Base-by-base conservation (phyloP, 2,797 vertebrate species). In the Mus spretus region DNA sequence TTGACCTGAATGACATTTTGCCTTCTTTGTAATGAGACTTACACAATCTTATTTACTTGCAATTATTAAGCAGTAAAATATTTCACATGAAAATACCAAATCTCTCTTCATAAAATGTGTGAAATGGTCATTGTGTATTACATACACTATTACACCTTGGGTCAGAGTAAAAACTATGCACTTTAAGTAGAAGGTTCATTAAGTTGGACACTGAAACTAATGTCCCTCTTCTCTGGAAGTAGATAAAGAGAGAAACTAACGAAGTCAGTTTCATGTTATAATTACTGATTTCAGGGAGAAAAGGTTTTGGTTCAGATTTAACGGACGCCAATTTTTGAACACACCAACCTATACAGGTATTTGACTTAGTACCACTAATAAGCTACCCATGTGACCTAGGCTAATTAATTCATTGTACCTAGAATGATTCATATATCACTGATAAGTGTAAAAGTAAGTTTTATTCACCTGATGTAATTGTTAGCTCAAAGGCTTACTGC, bases 51-150 rank as follows among this genome's bases (percentile, higher is more conserved):
- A 65, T 59, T 37, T 91, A 89, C 20, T 55, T 95, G 15, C 15
- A 94, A 95, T 80, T 34, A 90, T 67, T 84, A 80, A 89, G 59
- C 50, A 61, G 53, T 82, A 91, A 31, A 2, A 44, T 61, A 55
- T 74, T 96, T 89, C 26, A 77, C 4, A 79, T 82, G 26, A 15
- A 74, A 89, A 81, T 67, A 84, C 3, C 14, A 91, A 4, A 7
- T 67, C 57, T 95, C 3, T 55, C 37, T 89, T 96, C 8, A 94
- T 86, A 83, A 91, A 90, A 79, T 81, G 74, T 70, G 15, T 47
- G 85, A 1, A 67, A 57, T 4, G 77, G 8, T 93, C 20, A 40
- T 85, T 92, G 3, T 77, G 24, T 28, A 47, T 47, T 47, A 26
- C 37, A 92, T 2, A 47, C 34, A 6, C 17, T 65, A 53, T 24